These are phyloP conservation scores for Thymallus thymallus DNA, from an alignment of 2,113 vertebrate genomes.

Conservation along the genomic window DNA sequence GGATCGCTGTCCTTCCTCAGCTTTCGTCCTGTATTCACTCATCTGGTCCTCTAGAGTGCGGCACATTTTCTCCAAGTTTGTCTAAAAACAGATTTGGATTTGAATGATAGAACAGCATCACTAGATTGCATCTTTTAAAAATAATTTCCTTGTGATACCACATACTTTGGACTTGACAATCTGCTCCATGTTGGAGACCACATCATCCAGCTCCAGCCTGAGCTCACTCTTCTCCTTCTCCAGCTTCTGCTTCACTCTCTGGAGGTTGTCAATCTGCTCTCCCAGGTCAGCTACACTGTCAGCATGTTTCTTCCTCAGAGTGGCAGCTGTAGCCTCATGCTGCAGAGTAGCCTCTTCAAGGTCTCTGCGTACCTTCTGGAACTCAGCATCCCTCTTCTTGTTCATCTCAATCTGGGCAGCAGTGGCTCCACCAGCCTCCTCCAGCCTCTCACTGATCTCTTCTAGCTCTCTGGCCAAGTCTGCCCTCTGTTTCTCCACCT, in stretches of 20 bases:
- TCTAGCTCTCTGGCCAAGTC: constrained; percentile 85
- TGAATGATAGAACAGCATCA: too few species aligned
- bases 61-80: too few species aligned
- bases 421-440: constrained; percentile 84
- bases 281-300: constrained; percentile 78
- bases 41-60: too few species aligned
- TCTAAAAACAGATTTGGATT: too few species aligned
- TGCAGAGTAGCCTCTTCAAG: constrained; percentile 83
- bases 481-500: constrained; percentile 82
- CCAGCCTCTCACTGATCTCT: constrained; percentile 89
- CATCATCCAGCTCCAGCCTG: constrained; percentile 79
- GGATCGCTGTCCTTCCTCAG: too few species aligned
- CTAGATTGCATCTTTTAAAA: too few species aligned
- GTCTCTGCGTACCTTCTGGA: constrained; percentile 82
- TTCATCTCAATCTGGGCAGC: constrained; percentile 83
- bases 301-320: constrained; percentile 81
- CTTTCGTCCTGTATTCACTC: too few species aligned
- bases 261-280: constrained; percentile 81
- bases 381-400: constrained; percentile 85
- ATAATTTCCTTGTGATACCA: too few species aligned
- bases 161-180: constrained; percentile 76
- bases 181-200: constrained; percentile 85
- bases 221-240: constrained; percentile 84
- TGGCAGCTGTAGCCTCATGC: constrained; percentile 75
- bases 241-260: constrained; percentile 80